A percentile compares a stretch with the other conserved stretches of the same genome.
phyloP scores from a whole-genome alignment of 1,140 invertebrate species.

The Papilio aristodemus region DNA sequence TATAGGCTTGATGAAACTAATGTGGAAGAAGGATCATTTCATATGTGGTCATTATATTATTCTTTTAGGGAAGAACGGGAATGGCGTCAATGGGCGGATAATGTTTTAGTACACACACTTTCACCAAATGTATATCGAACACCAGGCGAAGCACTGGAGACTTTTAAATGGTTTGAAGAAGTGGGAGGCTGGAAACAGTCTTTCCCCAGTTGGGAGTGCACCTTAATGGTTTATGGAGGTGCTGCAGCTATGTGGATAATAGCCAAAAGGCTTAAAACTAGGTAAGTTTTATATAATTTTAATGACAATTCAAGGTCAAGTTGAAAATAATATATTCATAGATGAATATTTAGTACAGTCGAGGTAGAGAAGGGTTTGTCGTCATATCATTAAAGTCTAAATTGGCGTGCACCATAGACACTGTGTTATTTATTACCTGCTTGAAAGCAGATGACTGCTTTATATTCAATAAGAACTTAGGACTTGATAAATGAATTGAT shows the following conservation, averaged over 20 bases:
- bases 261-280: conserved; percentile 92
- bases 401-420: no score
- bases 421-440: no score
- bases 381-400: no score
- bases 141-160: conserved; percentile 89
- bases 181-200: conserved; percentile 95
- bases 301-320: no score
- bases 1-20: no score
- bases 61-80: conserved; percentile 91
- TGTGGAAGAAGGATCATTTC: no score
- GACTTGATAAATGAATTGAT: no score
- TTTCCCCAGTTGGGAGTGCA: conserved; percentile 92
- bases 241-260: conserved; percentile 96
- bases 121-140: conserved; percentile 99
- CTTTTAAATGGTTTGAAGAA: conserved; percentile 95
- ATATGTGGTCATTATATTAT: conserved; percentile 17
- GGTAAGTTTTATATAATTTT: conserved; percentile 69
- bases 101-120: conserved; percentile 93
- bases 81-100: conserved; percentile 97
- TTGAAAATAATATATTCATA: no score
- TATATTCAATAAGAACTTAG: no score
- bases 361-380: no score
- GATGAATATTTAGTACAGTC: no score
- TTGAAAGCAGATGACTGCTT: no score
- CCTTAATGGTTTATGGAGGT: conserved; percentile 95